A percentile compares a stretch with the other conserved stretches of the same genome.
Evolutionary conservation across 2,113 vertebrate species (phyloP).

Genomic region (Leucoraja erinaceus): DNA sequence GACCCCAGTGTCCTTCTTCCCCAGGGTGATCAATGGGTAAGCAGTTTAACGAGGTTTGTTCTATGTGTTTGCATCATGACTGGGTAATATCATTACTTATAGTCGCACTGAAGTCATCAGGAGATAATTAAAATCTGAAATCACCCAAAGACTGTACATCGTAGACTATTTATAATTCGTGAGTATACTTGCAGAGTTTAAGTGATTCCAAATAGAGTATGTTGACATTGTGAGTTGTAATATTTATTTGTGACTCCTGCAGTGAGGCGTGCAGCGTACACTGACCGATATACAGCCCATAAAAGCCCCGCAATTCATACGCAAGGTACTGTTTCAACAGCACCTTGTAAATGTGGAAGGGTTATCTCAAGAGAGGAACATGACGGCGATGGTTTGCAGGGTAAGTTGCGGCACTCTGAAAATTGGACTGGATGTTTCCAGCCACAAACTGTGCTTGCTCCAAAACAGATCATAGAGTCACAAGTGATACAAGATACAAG

Average conservation of each 20-base stretch:
- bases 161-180: conserved; percentile 29
- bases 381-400: too few species aligned
- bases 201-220: conserved; percentile 21
- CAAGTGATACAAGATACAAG: too few species aligned
- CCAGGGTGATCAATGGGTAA: background rate
- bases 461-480: too few species aligned
- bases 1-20: background rate
- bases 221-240: conserved; percentile 9
- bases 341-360: too few species aligned
- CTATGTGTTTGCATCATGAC: background rate
- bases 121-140: conserved; percentile 26
- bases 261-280: background rate
- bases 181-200: background rate
- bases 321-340: too few species aligned
- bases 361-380: too few species aligned
- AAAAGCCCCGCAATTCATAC: background rate
- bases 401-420: too few species aligned
- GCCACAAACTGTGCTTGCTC: too few species aligned
- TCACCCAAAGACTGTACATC: background rate
- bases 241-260: conserved; percentile 28
- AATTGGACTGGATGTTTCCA: too few species aligned
- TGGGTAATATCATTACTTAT: background rate
- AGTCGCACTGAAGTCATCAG: background rate
- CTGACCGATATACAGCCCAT: background rate
- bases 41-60: background rate